phyloP scores from a whole-genome alignment of 2,888 invertebrate species.

The Mythimna albipuncta region DNA sequence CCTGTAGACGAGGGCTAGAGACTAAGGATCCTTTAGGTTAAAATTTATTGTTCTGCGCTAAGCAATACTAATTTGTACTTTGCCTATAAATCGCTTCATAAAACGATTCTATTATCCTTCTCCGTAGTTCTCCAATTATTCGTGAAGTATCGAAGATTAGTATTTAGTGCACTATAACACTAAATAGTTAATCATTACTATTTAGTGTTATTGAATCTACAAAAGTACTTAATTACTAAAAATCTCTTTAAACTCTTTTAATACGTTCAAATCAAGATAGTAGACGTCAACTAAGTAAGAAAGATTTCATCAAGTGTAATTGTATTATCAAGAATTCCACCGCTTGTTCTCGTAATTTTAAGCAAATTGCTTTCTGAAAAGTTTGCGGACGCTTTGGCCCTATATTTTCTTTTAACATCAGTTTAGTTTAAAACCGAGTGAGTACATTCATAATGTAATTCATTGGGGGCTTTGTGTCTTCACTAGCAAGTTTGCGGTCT shows the following conservation, averaged over 20 bases:
- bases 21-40: constrained; percentile 7
- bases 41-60: constrained; percentile 26
- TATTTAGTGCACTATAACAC: too few relatives aligned
- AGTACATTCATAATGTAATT: constrained; percentile 69
- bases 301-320: constrained; percentile 47
- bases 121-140: constrained; percentile 10
- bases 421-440: constrained; percentile 53
- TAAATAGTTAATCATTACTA: too few relatives aligned
- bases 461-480: constrained; percentile 74
- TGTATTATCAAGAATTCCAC: constrained; percentile 40
- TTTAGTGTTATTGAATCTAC: neutral
- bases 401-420: constrained; percentile 53
- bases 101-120: constrained; percentile 34
- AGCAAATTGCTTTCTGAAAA: constrained; percentile 56
- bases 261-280: constrained; percentile 20
- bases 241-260: constrained; percentile 30
- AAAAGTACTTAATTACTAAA: constrained; percentile 24
- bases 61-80: constrained; percentile 42
- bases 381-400: constrained; percentile 37
- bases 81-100: constrained; percentile 50
- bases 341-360: constrained; percentile 50
- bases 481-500: constrained; percentile 72
- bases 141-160: constrained; percentile 1
- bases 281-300: constrained; percentile 39
- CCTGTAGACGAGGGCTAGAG: neutral